Conservation (phyloP, 2,797 vertebrate genomes). For the Chrosomus eos region DNA sequence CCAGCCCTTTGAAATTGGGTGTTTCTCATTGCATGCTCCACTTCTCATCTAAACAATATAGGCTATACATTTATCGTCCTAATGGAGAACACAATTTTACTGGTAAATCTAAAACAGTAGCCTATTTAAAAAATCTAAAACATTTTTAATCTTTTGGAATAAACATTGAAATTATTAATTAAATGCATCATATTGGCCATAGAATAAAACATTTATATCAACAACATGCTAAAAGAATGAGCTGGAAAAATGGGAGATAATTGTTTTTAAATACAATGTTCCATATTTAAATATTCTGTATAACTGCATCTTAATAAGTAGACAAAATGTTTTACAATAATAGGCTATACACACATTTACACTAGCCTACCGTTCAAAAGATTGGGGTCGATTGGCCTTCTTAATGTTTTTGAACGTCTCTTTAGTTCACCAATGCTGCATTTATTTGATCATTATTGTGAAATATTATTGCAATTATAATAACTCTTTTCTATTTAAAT, state of each 20-base stretch:
- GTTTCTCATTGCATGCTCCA: background rate
- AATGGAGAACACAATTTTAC: background rate
- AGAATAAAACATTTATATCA: background rate
- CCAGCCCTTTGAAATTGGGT: conserved; percentile 29
- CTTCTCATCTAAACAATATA: conserved; percentile 1
- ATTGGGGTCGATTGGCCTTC: background rate
- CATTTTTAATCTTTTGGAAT: background rate
- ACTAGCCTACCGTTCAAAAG: background rate
- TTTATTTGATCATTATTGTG: conserved; percentile 7
- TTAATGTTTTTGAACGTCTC: background rate
- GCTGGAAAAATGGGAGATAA: background rate
- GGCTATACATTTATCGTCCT: background rate
- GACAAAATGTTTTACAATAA: background rate
- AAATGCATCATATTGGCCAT: background rate
- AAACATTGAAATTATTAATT: background rate
- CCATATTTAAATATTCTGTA: background rate
- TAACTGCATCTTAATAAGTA: background rate
- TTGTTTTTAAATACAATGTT: background rate
- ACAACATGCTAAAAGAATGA: background rate
- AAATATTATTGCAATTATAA: background rate
- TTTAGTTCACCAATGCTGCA: background rate
- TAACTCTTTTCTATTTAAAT: background rate
- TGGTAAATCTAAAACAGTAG: background rate
- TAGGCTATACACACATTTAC: background rate
- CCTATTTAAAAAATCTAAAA: too few relatives aligned